Evolutionary conservation across 2,113 vertebrate genomes (phyloP).

Genomic region (Motacilla tschutschensis): DNA sequence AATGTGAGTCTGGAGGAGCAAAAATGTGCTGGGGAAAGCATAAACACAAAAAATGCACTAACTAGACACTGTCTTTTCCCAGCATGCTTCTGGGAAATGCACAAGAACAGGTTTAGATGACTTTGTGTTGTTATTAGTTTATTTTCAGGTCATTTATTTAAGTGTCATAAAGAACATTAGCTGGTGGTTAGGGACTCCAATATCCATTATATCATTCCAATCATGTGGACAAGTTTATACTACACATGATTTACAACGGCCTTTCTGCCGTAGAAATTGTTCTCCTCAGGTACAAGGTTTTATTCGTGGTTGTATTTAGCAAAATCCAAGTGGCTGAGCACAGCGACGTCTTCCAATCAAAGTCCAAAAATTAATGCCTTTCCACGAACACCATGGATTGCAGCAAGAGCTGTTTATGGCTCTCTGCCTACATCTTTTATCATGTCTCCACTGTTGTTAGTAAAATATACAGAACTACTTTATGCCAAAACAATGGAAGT

Average conservation of each 20-base stretch:
- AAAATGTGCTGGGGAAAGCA: not conserved
- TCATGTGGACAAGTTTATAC: conserved; percentile 54
- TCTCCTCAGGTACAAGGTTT: conserved; percentile 44
- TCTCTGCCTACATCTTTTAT: conserved; percentile 55
- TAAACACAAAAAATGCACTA: conserved; percentile 32
- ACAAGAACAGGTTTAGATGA: conserved; percentile 30
- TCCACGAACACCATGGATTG: not conserved
- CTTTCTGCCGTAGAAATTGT: not conserved
- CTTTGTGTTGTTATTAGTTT: conserved; percentile 30
- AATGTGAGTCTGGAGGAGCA: not conserved
- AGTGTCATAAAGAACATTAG: conserved; percentile 58
- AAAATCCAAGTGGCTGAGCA: conserved; percentile 14
- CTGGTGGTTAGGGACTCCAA: conserved; percentile 46
- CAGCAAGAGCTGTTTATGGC: conserved; percentile 35
- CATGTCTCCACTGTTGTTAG: conserved; percentile 59
- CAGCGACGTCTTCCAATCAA: conserved; percentile 14
- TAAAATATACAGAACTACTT: conserved; percentile 68
- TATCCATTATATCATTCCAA: conserved; percentile 54
- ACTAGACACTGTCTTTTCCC: conserved; percentile 5
- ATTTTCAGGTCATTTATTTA: conserved; percentile 60
- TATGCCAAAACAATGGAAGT: conserved; percentile 70
- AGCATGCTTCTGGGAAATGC: conserved; percentile 11
- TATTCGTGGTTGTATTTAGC: conserved; percentile 3
- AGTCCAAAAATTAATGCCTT: conserved; percentile 39
- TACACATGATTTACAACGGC: conserved; percentile 35